Evolutionary conservation across 1,140 invertebrate genomes (phyloP).

Genomic region (Triops cancriformis): DNA sequence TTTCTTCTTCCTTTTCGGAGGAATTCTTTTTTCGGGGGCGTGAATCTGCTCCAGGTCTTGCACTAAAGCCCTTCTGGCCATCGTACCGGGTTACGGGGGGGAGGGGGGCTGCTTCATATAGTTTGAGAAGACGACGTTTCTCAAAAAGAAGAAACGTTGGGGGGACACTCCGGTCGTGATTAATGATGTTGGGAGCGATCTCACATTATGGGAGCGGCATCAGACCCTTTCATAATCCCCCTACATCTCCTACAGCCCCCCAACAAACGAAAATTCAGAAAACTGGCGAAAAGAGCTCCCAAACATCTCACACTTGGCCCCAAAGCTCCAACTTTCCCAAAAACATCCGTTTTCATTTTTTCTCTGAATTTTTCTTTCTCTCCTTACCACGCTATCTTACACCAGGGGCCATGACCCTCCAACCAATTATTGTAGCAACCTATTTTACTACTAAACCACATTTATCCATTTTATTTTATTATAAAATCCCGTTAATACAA

Average conservation of each 20-base stretch:
- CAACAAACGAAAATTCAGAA: neutral
- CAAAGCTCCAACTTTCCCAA: neutral
- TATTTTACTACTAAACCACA: too few relatives aligned
- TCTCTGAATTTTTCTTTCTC: too few relatives aligned
- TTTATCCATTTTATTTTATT: too few relatives aligned
- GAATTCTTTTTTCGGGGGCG: neutral
- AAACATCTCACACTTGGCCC: neutral
- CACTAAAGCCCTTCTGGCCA: neutral
- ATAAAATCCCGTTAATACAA: too few relatives aligned
- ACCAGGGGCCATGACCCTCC: too few relatives aligned
- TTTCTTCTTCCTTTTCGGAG: neutral
- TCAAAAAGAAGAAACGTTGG: neutral
- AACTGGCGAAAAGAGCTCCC: neutral
- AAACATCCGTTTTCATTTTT: too few relatives aligned
- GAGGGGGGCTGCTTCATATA: neutral
- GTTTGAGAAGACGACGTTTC: constrained; percentile 15
- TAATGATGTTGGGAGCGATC: constrained; percentile 12
- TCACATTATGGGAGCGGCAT: constrained; percentile 12
- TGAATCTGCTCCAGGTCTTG: neutral
- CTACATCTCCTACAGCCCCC: neutral
- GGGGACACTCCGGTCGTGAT: neutral
- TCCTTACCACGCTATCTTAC: too few relatives aligned
- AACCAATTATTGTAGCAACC: neutral
- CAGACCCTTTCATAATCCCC: neutral
- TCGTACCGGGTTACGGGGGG: neutral